Percentiles rank a stretch among this genome's conserved stretches.
Evolutionary conservation across 1,140 invertebrate species (phyloP).

Genomic region (Anastatus disparis): DNA sequence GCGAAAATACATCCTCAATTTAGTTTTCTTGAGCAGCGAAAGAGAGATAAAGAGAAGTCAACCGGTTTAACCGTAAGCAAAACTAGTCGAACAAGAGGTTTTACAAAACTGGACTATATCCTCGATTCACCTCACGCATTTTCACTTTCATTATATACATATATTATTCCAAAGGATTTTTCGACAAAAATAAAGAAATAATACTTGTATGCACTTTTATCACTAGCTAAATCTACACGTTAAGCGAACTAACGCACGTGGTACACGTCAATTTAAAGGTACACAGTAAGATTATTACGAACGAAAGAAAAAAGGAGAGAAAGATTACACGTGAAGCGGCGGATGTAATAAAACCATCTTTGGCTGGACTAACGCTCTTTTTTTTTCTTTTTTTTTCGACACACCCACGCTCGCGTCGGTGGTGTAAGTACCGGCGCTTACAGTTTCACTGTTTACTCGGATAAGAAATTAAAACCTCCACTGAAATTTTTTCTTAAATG

Average conservation of each 20-base stretch:
- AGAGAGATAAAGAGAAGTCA: too few species aligned
- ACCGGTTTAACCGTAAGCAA: background rate
- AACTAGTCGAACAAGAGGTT: background rate
- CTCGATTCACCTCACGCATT: too few species aligned
- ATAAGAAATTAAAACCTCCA: slow-evolving; percentile 46
- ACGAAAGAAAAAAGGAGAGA: background rate
- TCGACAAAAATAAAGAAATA: background rate
- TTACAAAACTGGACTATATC: too few species aligned
- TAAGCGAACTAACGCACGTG: too few species aligned
- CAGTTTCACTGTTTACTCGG: too few species aligned
- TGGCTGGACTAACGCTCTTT: slow-evolving; percentile 45
- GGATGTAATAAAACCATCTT: slow-evolving; percentile 45
- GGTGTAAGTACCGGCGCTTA: background rate
- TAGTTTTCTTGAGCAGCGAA: too few species aligned
- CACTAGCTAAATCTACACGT: too few species aligned
- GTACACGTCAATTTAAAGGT: background rate
- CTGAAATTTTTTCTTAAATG: too few species aligned
- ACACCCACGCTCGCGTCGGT: slow-evolving; percentile 51
- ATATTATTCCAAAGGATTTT: background rate
- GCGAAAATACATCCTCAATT: too few species aligned
- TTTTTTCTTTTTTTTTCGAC: too few species aligned
- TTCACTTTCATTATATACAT: too few species aligned
- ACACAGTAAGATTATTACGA: background rate
- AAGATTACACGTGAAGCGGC: background rate
- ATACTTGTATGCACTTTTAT: too few species aligned